Percentiles rank a stretch among this genome's conserved stretches.
phyloP scores from a whole-genome alignment of 2,888 invertebrate species.

The Clunio marinus region DNA sequence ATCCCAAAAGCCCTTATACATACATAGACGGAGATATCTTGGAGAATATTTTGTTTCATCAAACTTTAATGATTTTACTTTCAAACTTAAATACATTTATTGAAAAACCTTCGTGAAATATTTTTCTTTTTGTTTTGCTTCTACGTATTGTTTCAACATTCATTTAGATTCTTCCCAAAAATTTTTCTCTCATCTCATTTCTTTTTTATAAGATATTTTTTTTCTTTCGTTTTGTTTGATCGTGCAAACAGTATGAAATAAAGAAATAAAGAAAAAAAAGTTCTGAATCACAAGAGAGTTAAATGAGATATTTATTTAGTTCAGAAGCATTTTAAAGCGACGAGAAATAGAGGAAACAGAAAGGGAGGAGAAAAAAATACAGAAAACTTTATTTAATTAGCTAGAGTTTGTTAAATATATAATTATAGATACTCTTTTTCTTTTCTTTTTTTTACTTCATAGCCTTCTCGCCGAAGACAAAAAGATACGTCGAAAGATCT shows the following conservation, averaged over 20 bases:
- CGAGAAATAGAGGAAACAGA: background rate
- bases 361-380: background rate
- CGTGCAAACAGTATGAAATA: slow-evolving; percentile 11
- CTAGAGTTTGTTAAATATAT: slow-evolving; percentile 31
- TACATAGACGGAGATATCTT: no score
- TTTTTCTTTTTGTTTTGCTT: no score
- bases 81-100: no score
- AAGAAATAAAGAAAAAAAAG: slow-evolving; percentile 1
- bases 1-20: no score
- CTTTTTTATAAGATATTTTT: no score
- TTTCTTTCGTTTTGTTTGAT: background rate
- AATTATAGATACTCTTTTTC: slow-evolving; percentile 28
- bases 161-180: background rate
- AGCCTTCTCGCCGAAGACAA: background rate
- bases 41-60: no score
- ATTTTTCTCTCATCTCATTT: slow-evolving; percentile 15
- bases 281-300: slow-evolving; percentile 27
- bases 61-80: no score
- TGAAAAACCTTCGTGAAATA: no score
- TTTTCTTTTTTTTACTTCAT: no score
- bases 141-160: slow-evolving; percentile 8
- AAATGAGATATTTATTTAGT: slow-evolving; percentile 28
- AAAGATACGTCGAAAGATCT: background rate
- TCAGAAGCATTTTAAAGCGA: slow-evolving; percentile 21
- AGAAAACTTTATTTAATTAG: slow-evolving; percentile 35